Evolutionary conservation across 2,113 vertebrate genomes (phyloP).

Genomic region (Vidua chalybeata): DNA sequence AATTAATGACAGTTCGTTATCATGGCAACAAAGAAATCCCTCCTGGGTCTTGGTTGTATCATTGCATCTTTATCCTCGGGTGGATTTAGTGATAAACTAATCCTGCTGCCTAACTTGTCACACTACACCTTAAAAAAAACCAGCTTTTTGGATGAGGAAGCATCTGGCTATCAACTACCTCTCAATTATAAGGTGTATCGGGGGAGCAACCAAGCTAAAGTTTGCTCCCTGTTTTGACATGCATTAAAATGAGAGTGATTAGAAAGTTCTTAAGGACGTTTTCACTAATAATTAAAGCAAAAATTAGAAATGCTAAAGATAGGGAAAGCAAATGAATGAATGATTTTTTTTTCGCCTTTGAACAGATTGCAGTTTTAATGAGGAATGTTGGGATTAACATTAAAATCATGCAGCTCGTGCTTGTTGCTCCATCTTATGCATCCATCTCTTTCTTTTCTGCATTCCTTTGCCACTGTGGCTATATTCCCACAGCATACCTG

Average conservation of each 20-base stretch:
- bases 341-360: background rate
- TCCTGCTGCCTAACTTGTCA: background rate
- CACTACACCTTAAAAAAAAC: background rate
- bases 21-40: background rate
- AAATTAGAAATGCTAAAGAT: background rate
- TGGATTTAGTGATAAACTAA: conserved; percentile 35
- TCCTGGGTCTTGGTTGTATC: background rate
- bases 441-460: background rate
- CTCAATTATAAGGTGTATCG: background rate
- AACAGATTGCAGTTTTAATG: conserved; percentile 5
- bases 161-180: conserved; percentile 35
- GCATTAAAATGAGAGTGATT: background rate
- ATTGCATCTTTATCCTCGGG: background rate
- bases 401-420: background rate
- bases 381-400: background rate
- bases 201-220: background rate
- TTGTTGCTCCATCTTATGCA: background rate
- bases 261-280: background rate
- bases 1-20: background rate
- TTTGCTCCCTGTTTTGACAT: background rate
- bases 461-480: background rate
- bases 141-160: background rate
- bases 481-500: background rate
- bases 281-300: conserved; percentile 5
- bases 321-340: background rate